phyloP scores from a whole-genome alignment of 2,797 vertebrate genomes.

The Dallia pectoralis region DNA sequence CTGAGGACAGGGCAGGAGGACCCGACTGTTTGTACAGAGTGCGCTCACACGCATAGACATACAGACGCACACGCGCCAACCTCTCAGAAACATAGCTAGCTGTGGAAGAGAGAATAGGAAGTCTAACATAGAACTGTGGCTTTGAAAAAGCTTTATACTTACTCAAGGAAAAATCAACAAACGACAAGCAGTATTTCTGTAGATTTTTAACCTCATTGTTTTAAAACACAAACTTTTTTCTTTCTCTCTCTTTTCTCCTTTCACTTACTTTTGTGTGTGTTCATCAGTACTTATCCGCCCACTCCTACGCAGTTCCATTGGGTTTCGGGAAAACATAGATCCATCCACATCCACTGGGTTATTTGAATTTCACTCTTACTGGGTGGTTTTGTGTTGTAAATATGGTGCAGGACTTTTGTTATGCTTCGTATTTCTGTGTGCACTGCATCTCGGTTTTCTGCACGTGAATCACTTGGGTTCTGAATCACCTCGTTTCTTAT shows the following conservation, averaged over 20 bases:
- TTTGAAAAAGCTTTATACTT: constrained; percentile 61
- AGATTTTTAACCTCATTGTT: constrained; percentile 38
- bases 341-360: too few species aligned
- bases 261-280: background rate
- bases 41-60: constrained; percentile 28
- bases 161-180: constrained; percentile 55
- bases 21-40: constrained; percentile 39
- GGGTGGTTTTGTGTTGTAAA: background rate
- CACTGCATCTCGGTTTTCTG: background rate
- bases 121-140: constrained; percentile 57
- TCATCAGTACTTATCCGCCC: background rate
- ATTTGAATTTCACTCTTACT: background rate
- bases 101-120: constrained; percentile 37
- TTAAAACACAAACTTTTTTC: constrained; percentile 12
- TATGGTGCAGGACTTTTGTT: background rate
- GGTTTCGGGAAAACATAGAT: constrained; percentile 49
- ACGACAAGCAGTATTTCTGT: constrained; percentile 37
- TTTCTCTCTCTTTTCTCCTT: background rate
- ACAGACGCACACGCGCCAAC: constrained; percentile 21
- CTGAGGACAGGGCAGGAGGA: constrained; percentile 11
- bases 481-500: background rate
- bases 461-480: background rate
- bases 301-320: constrained; percentile 41
- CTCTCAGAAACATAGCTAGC: constrained; percentile 9
- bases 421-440: background rate